Percentiles rank a stretch among this genome's conserved stretches.
Conservation (phyloP, 1,140 invertebrate genomes). For the Drosophila arizonae region DNA sequence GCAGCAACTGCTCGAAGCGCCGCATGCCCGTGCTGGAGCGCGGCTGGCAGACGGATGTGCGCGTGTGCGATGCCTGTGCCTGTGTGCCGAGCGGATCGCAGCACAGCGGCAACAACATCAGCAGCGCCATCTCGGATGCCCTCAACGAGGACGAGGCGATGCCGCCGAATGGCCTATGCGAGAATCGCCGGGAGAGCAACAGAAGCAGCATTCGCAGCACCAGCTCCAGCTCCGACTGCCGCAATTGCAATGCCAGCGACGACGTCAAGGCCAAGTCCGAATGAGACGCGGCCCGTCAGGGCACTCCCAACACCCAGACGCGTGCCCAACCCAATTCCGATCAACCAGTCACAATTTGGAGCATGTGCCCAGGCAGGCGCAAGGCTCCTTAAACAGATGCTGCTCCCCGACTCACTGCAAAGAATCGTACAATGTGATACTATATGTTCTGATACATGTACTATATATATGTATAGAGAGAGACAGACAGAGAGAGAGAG, state of each 20-base stretch:
- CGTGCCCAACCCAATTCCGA: conserved; percentile 9
- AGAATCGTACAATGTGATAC: conserved; percentile 52
- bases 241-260: conserved; percentile 49
- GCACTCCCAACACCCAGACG: neutral
- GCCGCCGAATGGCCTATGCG: neutral
- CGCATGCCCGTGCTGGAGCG: conserved; percentile 86
- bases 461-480: too few relatives aligned
- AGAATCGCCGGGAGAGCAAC: neutral
- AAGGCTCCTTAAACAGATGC: conserved; percentile 2
- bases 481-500: too few relatives aligned
- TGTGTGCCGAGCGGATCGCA: conserved; percentile 40
- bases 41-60: conserved; percentile 88
- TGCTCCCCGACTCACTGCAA: neutral
- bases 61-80: conserved; percentile 86
- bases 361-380: conserved; percentile 39
- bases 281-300: conserved; percentile 39
- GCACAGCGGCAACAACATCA: conserved; percentile 17
- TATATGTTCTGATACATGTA: conserved; percentile 38
- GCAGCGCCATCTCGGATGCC: conserved; percentile 41
- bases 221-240: conserved; percentile 15
- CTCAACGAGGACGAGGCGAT: conserved; percentile 14
- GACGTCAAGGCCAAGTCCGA: conserved; percentile 54
- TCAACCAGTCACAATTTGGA: conserved; percentile 49
- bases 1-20: conserved; percentile 86
- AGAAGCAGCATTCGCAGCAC: conserved; percentile 2